These are phyloP conservation scores for Hydroisotoma schaefferi DNA, from an alignment of 2,888 invertebrate genomes.

Conservation along the genomic window DNA sequence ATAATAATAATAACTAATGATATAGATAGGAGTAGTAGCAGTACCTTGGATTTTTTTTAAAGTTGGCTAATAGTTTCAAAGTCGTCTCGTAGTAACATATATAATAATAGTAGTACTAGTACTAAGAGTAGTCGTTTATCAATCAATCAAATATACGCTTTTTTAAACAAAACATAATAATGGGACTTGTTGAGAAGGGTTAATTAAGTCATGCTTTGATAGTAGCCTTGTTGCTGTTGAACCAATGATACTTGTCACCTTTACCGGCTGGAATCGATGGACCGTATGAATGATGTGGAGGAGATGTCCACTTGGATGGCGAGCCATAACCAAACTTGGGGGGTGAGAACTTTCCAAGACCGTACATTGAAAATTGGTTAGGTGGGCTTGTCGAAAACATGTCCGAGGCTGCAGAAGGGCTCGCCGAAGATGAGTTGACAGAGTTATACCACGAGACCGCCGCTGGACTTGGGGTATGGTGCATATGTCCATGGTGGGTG, in stretches of 20 bases:
- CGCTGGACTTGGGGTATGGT: conserved; percentile 45
- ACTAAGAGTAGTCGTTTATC: too few relatives aligned
- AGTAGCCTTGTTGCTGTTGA: conserved; percentile 43
- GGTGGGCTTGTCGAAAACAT: conserved; percentile 45
- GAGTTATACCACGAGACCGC: conserved; percentile 45
- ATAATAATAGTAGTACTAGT: too few relatives aligned
- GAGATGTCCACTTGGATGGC: conserved; percentile 43
- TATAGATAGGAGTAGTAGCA: too few relatives aligned
- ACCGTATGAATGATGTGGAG: conserved; percentile 31
- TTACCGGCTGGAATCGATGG: conserved; percentile 37
- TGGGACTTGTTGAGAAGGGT: too few relatives aligned
- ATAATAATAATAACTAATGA: conserved; percentile 4
- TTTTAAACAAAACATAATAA: too few relatives aligned
- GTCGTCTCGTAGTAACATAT: background rate
- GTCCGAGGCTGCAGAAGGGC: conserved; percentile 16
- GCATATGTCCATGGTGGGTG: conserved; percentile 24
- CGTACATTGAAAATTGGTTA: conserved; percentile 40
- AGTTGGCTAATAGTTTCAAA: background rate
- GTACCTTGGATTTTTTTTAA: too few relatives aligned
- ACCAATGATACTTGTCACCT: conserved; percentile 47
- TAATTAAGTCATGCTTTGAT: conserved; percentile 41
- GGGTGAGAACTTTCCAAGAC: conserved; percentile 45
- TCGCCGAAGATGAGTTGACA: conserved; percentile 33
- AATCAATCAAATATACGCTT: too few relatives aligned
- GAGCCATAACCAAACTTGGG: conserved; percentile 43